Conservation (phyloP, 1,140 invertebrate species). For the Cotesia chilonis region DNA sequence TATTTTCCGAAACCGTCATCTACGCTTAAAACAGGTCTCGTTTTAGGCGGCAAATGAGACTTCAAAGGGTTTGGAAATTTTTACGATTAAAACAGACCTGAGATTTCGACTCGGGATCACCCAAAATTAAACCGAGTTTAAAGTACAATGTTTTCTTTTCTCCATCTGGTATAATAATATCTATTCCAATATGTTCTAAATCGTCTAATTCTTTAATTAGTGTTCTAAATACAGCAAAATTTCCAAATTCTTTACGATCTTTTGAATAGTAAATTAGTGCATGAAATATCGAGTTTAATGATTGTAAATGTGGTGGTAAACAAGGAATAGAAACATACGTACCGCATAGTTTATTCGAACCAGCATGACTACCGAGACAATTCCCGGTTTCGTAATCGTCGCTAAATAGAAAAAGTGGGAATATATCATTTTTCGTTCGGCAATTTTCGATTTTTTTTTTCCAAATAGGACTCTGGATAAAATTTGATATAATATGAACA, state of each 20-base stretch:
- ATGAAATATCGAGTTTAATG: conserved; percentile 39
- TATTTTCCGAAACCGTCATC: too few relatives aligned
- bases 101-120: too few relatives aligned
- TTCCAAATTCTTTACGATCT: conserved; percentile 41
- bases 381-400: conserved; percentile 47
- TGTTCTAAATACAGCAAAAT: conserved; percentile 36
- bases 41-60: too few relatives aligned
- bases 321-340: conserved; percentile 41
- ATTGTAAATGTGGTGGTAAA: conserved; percentile 38
- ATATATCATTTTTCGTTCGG: conserved; percentile 29
- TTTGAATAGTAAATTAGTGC: conserved; percentile 40
- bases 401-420: conserved; percentile 42
- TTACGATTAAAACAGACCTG: too few relatives aligned
- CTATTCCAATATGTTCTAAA: conserved; percentile 37
- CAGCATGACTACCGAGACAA: conserved; percentile 43
- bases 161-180: conserved; percentile 27
- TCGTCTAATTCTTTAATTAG: conserved; percentile 40
- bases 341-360: conserved; percentile 42
- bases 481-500: conserved; percentile 31
- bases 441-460: conserved; percentile 17
- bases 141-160: conserved; percentile 35
- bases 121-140: conserved; percentile 11
- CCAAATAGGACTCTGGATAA: conserved; percentile 39
- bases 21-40: too few relatives aligned
- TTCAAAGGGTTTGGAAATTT: too few relatives aligned